phyloP scores from a whole-genome alignment of 2,113 vertebrate species.

The Acrocephalus arundinaceus region DNA sequence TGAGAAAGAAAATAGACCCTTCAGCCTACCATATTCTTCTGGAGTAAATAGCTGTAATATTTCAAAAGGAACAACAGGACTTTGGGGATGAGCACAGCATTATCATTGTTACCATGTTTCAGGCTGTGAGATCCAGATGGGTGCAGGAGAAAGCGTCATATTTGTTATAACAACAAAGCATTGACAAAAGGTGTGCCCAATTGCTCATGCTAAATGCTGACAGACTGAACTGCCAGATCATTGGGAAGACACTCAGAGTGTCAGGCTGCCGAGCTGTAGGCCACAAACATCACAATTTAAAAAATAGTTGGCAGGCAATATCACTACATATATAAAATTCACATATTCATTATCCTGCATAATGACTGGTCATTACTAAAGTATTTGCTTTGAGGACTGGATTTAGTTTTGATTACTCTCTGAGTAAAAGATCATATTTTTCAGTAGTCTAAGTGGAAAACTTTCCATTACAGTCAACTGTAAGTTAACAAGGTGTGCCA shows the following conservation, averaged over 20 bases:
- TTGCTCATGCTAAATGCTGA: background rate
- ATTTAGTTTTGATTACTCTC: background rate
- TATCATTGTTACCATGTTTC: background rate
- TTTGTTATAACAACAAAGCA: background rate
- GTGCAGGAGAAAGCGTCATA: background rate
- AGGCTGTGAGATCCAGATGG: background rate
- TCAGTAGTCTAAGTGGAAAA: background rate
- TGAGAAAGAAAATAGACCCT: background rate
- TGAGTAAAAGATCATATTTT: background rate
- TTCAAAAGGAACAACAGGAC: background rate
- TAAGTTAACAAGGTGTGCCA: background rate
- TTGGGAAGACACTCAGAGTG: background rate
- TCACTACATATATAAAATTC: background rate
- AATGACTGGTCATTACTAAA: background rate
- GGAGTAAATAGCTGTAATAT: background rate
- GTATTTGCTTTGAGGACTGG: background rate
- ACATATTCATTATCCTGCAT: background rate
- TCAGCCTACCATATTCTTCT: background rate
- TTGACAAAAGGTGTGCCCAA: background rate
- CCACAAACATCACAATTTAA: background rate
- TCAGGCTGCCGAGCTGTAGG: background rate
- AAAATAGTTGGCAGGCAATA: background rate
- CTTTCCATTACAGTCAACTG: background rate
- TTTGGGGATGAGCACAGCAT: background rate
- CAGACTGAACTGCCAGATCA: background rate